phyloP scores from a whole-genome alignment of 2,888 invertebrate genomes.

The Ichneumon xanthorius region DNA sequence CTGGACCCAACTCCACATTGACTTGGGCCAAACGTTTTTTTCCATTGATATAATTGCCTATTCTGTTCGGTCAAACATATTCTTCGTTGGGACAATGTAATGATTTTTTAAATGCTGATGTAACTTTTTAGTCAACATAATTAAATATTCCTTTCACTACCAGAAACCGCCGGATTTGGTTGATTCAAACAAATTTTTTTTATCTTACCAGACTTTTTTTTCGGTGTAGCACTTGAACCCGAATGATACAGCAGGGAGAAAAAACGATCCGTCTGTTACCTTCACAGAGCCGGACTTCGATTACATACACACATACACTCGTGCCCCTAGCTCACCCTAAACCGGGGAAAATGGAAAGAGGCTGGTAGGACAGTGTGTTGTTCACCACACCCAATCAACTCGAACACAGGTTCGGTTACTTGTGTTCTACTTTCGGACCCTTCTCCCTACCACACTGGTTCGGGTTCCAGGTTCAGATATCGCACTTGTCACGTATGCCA shows the following conservation, averaged over 20 bases:
- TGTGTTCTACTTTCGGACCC: constrained; percentile 22
- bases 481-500: constrained; percentile 58
- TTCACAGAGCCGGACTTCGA: neutral
- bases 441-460: constrained; percentile 41
- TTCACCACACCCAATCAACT: constrained; percentile 63
- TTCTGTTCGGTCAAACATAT: too few relatives aligned
- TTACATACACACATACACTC: neutral
- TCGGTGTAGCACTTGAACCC: neutral
- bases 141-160: too few relatives aligned
- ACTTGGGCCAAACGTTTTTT: too few relatives aligned
- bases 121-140: too few relatives aligned
- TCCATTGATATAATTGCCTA: too few relatives aligned
- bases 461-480: constrained; percentile 41
- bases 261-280: neutral
- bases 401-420: constrained; percentile 38
- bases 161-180: too few relatives aligned
- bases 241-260: neutral
- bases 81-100: too few relatives aligned
- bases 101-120: too few relatives aligned
- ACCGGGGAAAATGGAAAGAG: constrained; percentile 20
- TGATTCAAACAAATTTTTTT: too few relatives aligned
- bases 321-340: constrained; percentile 16
- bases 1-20: too few relatives aligned
- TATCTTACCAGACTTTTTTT: too few relatives aligned
- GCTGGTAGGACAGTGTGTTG: constrained; percentile 61